Percentiles rank a stretch among this genome's conserved stretches.
These are phyloP conservation scores for Drosophila paramelanica DNA, from an alignment of 2,888 invertebrate genomes.

Conservation along the genomic window DNA sequence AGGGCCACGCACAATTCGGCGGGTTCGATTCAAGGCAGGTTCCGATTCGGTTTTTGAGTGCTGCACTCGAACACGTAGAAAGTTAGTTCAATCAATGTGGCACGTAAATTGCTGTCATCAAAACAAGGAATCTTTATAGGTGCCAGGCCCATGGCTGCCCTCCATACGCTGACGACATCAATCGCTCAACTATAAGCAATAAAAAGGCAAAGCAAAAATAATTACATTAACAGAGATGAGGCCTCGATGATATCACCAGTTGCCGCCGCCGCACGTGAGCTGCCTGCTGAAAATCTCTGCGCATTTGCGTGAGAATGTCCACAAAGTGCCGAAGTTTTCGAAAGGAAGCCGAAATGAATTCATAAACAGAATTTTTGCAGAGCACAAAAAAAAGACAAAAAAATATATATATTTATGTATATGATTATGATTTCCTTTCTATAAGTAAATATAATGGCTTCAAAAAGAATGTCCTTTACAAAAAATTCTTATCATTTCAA, in stretches of 20 bases:
- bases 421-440: no score
- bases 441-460: no score
- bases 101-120: constrained; percentile 77
- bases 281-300: constrained; percentile 45
- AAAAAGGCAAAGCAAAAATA: constrained; percentile 10
- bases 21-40: constrained; percentile 36
- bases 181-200: constrained; percentile 39
- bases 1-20: constrained; percentile 40
- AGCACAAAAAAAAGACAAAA: not conserved
- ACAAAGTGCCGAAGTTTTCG: constrained; percentile 23
- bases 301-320: constrained; percentile 49
- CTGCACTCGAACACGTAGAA: constrained; percentile 77
- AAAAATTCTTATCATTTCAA: no score
- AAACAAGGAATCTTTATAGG: constrained; percentile 36
- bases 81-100: constrained; percentile 79
- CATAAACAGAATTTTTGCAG: constrained; percentile 26
- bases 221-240: constrained; percentile 42
- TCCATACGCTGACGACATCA: not conserved
- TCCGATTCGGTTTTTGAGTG: constrained; percentile 34
- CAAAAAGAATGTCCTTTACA: no score
- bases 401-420: no score
- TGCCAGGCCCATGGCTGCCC: constrained; percentile 10
- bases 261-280: constrained; percentile 63
- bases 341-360: constrained; percentile 50
- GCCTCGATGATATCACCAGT: constrained; percentile 67